Conservation (phyloP, 2,797 vertebrate species). For the Sphenopsis melanotis region DNA sequence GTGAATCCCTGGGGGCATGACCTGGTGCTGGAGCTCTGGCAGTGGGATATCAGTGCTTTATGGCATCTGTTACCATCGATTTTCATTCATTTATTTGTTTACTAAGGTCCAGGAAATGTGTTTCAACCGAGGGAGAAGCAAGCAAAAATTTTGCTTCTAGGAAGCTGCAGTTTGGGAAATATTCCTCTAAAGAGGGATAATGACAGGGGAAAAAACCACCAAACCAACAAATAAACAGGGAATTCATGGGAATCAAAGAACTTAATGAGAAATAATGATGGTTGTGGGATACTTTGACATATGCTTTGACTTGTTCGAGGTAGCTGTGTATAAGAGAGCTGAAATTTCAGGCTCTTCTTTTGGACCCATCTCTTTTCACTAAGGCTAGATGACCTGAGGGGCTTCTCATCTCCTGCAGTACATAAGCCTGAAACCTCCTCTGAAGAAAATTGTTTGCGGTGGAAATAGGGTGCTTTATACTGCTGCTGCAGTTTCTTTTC, state of each 20-base stretch:
- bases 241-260: neutral
- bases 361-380: neutral
- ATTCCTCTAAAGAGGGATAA: neutral
- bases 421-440: neutral
- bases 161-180: neutral
- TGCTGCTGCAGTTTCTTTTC: neutral
- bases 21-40: neutral
- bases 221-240: neutral
- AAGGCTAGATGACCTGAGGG: neutral
- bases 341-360: neutral
- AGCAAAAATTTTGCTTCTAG: neutral
- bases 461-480: neutral
- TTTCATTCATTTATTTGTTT: neutral
- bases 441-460: neutral
- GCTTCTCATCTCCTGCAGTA: neutral
- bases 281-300: neutral
- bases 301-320: neutral
- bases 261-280: neutral
- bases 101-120: neutral
- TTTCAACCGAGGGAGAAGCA: neutral
- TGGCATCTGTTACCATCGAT: neutral
- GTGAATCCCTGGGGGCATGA: neutral
- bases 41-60: neutral
- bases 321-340: neutral
- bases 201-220: accelerated